Percentiles rank a stretch among this genome's conserved stretches.
phyloP scores from a whole-genome alignment of 1,140 invertebrate genomes.

The Chrysoperla carnea region DNA sequence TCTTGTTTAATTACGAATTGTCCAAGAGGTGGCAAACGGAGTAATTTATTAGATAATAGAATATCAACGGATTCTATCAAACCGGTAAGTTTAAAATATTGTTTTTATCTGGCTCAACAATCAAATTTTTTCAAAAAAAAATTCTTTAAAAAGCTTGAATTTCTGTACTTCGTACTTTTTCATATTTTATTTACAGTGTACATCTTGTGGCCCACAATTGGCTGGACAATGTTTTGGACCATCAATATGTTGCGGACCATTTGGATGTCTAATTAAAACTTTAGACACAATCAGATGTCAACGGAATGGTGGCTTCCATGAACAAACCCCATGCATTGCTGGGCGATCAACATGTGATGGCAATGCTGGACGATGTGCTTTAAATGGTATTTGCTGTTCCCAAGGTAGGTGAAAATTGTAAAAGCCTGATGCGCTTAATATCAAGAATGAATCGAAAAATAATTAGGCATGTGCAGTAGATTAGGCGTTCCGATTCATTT shows the following conservation, averaged over 20 bases:
- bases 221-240: slow-evolving; percentile 32
- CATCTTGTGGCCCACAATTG: slow-evolving; percentile 25
- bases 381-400: slow-evolving; percentile 29
- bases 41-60: slow-evolving; percentile 18
- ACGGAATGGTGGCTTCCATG: slow-evolving; percentile 18
- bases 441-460: too few species aligned
- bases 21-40: slow-evolving; percentile 29
- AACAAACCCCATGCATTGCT: slow-evolving; percentile 28
- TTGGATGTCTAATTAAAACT: slow-evolving; percentile 30
- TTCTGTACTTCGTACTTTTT: too few species aligned
- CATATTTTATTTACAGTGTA: slow-evolving; percentile 21
- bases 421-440: too few species aligned
- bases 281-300: slow-evolving; percentile 27
- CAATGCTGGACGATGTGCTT: slow-evolving; percentile 29
- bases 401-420: slow-evolving; percentile 25
- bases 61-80: slow-evolving; percentile 11
- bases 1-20: slow-evolving; percentile 33
- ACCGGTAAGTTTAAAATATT: too few species aligned
- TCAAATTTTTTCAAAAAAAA: too few species aligned
- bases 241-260: slow-evolving; percentile 30
- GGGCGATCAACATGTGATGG: slow-evolving; percentile 27
- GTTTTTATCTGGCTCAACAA: too few species aligned
- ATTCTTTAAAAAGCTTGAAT: too few species aligned
- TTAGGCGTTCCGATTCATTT: too few species aligned
- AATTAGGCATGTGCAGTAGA: too few species aligned